phyloP scores from a whole-genome alignment of 2,113 vertebrate species.

The Turnix velox region DNA sequence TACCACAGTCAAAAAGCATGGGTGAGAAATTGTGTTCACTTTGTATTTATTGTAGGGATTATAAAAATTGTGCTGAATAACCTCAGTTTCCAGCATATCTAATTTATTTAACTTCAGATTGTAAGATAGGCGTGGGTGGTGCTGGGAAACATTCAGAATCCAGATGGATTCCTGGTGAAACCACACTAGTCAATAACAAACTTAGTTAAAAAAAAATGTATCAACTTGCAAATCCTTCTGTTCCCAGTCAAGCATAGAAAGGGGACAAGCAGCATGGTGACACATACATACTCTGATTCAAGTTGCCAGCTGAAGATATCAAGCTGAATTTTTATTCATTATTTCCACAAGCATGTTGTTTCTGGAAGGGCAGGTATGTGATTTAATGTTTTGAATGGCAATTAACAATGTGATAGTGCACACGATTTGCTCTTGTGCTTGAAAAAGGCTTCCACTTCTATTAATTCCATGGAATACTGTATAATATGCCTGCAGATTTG shows the following conservation, averaged over 20 bases:
- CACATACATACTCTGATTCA: not conserved
- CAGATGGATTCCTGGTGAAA: constrained; percentile 21
- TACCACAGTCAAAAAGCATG: not conserved
- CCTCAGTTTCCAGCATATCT: not conserved
- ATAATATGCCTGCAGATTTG: not conserved
- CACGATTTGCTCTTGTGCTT: not conserved
- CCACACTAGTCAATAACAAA: constrained; percentile 25
- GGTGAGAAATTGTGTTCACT: not conserved
- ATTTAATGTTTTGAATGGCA: not conserved
- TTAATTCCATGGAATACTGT: not conserved
- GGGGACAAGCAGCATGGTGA: not conserved
- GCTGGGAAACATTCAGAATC: constrained; percentile 17
- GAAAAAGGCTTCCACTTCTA: not conserved
- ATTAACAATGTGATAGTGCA: not conserved
- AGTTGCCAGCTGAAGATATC: not conserved
- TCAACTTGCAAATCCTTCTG: not conserved
- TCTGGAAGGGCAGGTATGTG: not conserved
- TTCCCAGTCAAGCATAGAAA: constrained; percentile 11
- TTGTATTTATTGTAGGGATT: not conserved
- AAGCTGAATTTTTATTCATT: constrained; percentile 12
- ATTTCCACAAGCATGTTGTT: not conserved
- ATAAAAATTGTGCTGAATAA: not conserved
- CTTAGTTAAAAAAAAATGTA: constrained; percentile 5
- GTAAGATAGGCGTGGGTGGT: not conserved
- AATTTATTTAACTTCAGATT: constrained; percentile 5